These are phyloP conservation scores for Ceratotherium simum DNA, from an alignment of 2,113 vertebrate species.

Conservation along the genomic window DNA sequence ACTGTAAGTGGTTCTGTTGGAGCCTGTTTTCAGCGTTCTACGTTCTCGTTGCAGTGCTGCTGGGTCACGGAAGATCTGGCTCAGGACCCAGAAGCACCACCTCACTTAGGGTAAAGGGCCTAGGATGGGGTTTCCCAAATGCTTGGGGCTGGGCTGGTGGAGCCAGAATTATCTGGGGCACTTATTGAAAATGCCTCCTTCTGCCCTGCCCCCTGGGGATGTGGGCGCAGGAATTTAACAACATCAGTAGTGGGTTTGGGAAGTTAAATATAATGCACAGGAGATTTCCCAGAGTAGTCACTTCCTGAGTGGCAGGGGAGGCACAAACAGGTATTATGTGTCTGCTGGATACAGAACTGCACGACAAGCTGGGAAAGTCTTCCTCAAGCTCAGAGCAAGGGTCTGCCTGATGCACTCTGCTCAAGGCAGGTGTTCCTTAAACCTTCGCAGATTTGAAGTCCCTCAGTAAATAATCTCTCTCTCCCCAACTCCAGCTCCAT, in stretches of 20 bases:
- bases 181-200: not conserved
- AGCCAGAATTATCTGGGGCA: not conserved
- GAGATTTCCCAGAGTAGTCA: not conserved
- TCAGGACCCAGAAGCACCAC: not conserved
- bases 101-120: not conserved
- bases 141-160: not conserved
- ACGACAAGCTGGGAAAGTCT: not conserved
- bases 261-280: not conserved
- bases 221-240: not conserved
- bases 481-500: not conserved
- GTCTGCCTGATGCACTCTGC: not conserved
- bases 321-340: not conserved
- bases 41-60: not conserved
- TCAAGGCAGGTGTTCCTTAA: not conserved
- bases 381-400: not conserved
- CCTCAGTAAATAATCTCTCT: not conserved
- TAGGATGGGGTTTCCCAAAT: not conserved
- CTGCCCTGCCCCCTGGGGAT: not conserved
- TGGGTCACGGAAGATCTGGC: too few species aligned
- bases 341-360: not conserved
- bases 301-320: not conserved
- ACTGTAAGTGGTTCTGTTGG: not conserved
- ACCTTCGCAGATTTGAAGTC: not conserved
- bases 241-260: not conserved
- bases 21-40: not conserved